Conservation (phyloP, 2,888 invertebrate species). For the Phengaris arion region DNA sequence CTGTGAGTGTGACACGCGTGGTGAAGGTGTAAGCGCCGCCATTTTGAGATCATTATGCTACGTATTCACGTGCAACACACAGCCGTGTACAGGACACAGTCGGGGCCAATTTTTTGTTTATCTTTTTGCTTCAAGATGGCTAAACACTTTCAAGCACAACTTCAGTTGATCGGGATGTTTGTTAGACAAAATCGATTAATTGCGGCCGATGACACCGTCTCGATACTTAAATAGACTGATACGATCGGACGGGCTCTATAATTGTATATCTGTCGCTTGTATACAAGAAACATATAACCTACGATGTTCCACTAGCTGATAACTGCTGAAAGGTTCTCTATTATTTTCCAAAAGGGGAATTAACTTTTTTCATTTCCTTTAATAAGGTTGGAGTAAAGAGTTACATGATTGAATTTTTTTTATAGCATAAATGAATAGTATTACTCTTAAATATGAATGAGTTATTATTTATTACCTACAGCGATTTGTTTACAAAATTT, state of each 20-base stretch:
- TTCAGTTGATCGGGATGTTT: neutral
- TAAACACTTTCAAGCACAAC: neutral
- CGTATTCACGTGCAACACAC: neutral
- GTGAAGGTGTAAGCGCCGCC: neutral
- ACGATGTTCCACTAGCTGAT: neutral
- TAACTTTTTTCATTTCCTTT: too few relatives aligned
- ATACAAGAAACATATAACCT: neutral
- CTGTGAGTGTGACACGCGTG: neutral
- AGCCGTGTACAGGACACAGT: neutral
- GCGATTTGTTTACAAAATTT: too few relatives aligned
- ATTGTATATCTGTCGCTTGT: constrained; percentile 11
- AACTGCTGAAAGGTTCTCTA: neutral
- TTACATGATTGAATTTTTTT: too few relatives aligned
- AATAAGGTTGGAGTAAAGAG: too few relatives aligned
- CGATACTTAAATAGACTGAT: constrained; percentile 17
- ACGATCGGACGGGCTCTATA: constrained; percentile 14
- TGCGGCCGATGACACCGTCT: constrained; percentile 14
- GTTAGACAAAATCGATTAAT: constrained; percentile 26
- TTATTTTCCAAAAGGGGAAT: neutral
- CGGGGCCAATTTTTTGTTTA: neutral
- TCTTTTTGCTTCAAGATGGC: neutral
- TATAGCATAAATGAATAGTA: too few relatives aligned
- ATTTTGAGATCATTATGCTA: neutral
- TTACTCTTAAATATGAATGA: too few relatives aligned
- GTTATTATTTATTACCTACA: too few relatives aligned